Percentiles rank a stretch among this genome's conserved stretches.
Conservation (phyloP, 2,888 invertebrate genomes). For the Acronicta psi region DNA sequence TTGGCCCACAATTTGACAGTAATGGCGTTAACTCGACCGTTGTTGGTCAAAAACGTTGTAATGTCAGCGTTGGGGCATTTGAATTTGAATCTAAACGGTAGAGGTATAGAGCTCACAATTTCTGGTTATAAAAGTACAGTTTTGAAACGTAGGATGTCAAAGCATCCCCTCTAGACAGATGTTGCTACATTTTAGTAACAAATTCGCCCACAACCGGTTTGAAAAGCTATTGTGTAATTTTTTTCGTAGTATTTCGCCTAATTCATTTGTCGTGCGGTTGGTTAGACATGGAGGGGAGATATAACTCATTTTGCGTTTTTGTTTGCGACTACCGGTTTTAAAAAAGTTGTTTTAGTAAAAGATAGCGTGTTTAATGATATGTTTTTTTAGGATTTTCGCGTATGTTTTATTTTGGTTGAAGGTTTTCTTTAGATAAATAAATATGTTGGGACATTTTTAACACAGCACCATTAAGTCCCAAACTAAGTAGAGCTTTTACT, state of each 20-base stretch:
- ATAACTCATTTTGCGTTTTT: conserved; percentile 80
- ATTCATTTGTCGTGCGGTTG: conserved; percentile 87
- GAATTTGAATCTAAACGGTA: conserved; percentile 26
- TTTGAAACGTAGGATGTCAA: conserved; percentile 28
- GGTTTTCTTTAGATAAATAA: conserved; percentile 9
- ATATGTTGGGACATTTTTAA: too few species aligned
- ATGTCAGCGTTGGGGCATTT: conserved; percentile 7
- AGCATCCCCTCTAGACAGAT: conserved; percentile 84
- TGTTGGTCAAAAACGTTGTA: conserved; percentile 51
- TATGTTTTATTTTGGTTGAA: conserved; percentile 34
- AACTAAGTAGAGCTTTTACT: too few species aligned
- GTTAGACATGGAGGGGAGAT: conserved; percentile 83
- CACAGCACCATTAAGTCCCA: too few species aligned
- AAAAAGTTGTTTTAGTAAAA: conserved; percentile 61
- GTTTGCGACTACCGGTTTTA: conserved; percentile 78
- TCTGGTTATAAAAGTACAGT: conserved; percentile 18
- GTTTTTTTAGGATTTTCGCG: conserved; percentile 32
- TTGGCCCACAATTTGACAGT: conserved; percentile 88
- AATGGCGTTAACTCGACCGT: conserved; percentile 85
- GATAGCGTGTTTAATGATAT: conserved; percentile 52
- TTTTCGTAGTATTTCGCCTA: conserved; percentile 86
- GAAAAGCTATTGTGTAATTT: conserved; percentile 83
- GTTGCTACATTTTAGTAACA: conserved; percentile 88
- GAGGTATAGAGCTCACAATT: conserved; percentile 22
- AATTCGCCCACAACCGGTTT: conserved; percentile 86